phyloP scores from a whole-genome alignment of 1,140 invertebrate genomes.

The Drosophila baimaii region DNA sequence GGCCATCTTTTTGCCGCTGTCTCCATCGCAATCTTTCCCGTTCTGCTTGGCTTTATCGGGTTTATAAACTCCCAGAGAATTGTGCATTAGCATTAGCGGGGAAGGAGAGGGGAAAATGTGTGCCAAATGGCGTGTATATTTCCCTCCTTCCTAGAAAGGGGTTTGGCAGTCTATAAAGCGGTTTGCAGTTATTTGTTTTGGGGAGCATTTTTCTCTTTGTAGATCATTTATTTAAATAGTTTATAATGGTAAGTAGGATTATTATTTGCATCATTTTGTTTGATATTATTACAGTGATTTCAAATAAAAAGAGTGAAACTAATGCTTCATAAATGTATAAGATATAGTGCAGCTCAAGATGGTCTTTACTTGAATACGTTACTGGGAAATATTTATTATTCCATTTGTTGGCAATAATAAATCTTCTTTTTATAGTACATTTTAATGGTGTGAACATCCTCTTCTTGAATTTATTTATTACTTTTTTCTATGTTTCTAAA shows the following conservation, averaged over 20 bases:
- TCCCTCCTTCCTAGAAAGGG: neutral
- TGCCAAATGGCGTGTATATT: conserved; percentile 36
- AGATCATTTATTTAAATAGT: conserved; percentile 4
- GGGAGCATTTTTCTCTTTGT: conserved; percentile 6
- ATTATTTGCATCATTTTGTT: neutral
- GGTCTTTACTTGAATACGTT: neutral
- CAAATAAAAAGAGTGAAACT: no score
- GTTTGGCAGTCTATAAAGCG: conserved; percentile 25
- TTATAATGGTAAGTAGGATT: neutral
- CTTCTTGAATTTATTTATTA: conserved; percentile 3
- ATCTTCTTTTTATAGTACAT: neutral
- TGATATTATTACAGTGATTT: neutral
- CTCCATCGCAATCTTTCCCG: conserved; percentile 19
- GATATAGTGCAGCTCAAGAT: neutral
- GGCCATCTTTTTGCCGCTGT: conserved; percentile 52
- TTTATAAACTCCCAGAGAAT: conserved; percentile 50
- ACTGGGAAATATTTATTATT: neutral
- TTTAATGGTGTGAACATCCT: conserved; percentile 6
- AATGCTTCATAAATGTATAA: no score
- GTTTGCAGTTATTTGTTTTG: conserved; percentile 16
- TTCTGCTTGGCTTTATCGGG: conserved; percentile 38
- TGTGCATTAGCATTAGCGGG: conserved; percentile 49
- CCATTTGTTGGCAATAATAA: neutral
- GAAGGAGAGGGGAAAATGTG: neutral
- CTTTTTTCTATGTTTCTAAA: neutral